A percentile compares a stretch with the other conserved stretches of the same genome.
phyloP scores from a whole-genome alignment of 2,113 vertebrate genomes.

The Festucalex cinctus region DNA sequence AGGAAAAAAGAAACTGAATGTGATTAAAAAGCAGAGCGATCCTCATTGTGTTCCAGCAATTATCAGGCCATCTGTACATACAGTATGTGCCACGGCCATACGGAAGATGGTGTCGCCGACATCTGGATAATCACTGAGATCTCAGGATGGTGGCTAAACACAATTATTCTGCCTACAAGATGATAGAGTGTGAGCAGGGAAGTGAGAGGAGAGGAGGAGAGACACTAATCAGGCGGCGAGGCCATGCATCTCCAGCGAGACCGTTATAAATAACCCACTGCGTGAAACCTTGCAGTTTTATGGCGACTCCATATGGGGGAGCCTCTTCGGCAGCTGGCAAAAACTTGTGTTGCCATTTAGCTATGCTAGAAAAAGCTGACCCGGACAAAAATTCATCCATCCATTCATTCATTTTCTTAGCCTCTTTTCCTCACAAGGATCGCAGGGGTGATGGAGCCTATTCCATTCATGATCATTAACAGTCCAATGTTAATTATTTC shows the following conservation, averaged over 20 bases:
- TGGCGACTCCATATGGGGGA: neutral
- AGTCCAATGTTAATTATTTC: neutral
- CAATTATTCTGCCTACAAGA: slow-evolving; percentile 54
- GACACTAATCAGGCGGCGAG: slow-evolving; percentile 46
- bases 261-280: slow-evolving; percentile 48
- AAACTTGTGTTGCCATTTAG: neutral
- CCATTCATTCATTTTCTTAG: no score
- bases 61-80: slow-evolving; percentile 57
- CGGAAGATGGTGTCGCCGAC: slow-evolving; percentile 47
- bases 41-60: slow-evolving; percentile 44
- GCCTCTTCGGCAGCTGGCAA: neutral
- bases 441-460: no score
- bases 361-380: neutral
- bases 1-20: slow-evolving; percentile 34
- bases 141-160: slow-evolving; percentile 41
- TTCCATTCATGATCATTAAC: neutral
- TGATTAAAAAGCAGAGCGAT: slow-evolving; percentile 48
- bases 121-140: slow-evolving; percentile 50
- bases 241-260: slow-evolving; percentile 56
- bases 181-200: slow-evolving; percentile 52
- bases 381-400: neutral
- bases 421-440: no score
- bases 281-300: slow-evolving; percentile 15
- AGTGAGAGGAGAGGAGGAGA: slow-evolving; percentile 27
- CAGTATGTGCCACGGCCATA: slow-evolving; percentile 38